These are phyloP conservation scores for Nannospalax galili DNA, from an alignment of 2,113 vertebrate genomes.

Conservation along the genomic window DNA sequence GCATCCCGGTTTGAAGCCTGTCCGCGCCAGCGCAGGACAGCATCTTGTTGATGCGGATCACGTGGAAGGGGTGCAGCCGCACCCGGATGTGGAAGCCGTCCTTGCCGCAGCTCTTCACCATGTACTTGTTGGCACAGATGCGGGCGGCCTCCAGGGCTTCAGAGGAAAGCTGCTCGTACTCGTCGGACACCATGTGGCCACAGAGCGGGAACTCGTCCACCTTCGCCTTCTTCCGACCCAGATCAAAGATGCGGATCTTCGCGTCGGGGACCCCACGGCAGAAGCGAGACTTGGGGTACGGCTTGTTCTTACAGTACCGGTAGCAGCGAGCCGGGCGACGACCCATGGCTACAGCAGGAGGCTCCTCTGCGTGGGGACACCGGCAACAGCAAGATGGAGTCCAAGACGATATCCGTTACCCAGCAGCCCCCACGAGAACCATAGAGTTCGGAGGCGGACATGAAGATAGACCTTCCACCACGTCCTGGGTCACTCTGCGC, in stretches of 20 bases:
- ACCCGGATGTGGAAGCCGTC: conserved; percentile 96
- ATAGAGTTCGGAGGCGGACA: fast-evolving
- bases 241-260: conserved; percentile 96
- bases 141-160: conserved; percentile 94
- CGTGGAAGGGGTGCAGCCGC: conserved; percentile 95
- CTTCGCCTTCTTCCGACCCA: conserved; percentile 95
- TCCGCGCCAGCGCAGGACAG: conserved; percentile 94
- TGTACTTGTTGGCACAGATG: conserved; percentile 95
- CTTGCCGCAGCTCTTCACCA: conserved; percentile 96
- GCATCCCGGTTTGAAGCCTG: conserved; percentile 95
- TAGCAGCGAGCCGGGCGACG: conserved; percentile 82
- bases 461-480: fast-evolving
- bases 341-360: not conserved
- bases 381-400: not conserved
- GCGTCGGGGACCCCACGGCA: conserved; percentile 94
- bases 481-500: fast-evolving
- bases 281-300: conserved; percentile 96
- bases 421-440: not conserved
- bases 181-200: conserved; percentile 95
- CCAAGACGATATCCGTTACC: fast-evolving
- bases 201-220: conserved; percentile 96
- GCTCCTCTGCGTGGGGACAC: fast-evolving
- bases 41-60: conserved; percentile 98
- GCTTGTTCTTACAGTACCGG: conserved; percentile 96
- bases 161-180: conserved; percentile 95